These are phyloP conservation scores for Tortricodes alternella DNA, from an alignment of 2,888 invertebrate species.

Conservation along the genomic window DNA sequence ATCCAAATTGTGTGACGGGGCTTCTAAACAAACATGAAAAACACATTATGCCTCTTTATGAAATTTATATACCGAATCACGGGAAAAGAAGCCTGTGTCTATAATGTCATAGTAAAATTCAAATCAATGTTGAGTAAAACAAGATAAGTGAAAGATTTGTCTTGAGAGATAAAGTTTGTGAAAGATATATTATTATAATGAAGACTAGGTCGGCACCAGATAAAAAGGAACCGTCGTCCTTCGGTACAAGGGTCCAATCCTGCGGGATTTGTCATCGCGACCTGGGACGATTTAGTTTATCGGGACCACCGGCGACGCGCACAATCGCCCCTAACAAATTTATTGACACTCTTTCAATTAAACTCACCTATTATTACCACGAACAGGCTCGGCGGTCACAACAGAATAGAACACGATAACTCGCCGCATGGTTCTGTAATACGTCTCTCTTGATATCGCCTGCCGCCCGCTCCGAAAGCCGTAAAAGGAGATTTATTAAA, in stretches of 20 bases:
- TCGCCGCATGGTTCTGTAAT: conserved; percentile 74
- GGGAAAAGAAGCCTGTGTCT: conserved; percentile 20
- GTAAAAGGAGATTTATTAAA: conserved; percentile 83
- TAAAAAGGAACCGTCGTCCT: conserved; percentile 70
- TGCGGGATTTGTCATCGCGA: conserved; percentile 60
- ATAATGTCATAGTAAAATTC: conserved; percentile 14
- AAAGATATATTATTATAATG: conserved; percentile 74
- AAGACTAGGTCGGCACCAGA: conserved; percentile 69
- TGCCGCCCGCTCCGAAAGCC: conserved; percentile 63
- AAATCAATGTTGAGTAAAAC: conserved; percentile 41
- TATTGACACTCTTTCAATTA: conserved; percentile 83
- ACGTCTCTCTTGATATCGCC: conserved; percentile 64
- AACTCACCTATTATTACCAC: conserved; percentile 71
- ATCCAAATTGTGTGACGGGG: conserved; percentile 59
- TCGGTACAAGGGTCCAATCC: conserved; percentile 66
- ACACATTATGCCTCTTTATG: conserved; percentile 28
- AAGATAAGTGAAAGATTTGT: conserved; percentile 55
- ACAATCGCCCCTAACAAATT: conserved; percentile 72
- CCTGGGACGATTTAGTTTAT: conserved; percentile 60
- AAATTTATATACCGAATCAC: conserved; percentile 13
- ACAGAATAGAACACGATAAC: conserved; percentile 79
- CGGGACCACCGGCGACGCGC: conserved; percentile 75
- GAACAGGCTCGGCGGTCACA: conserved; percentile 72
- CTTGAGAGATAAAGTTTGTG: conserved; percentile 60
- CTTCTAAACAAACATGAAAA: conserved; percentile 42